A percentile compares a stretch with the other conserved stretches of the same genome.
phyloP scores from a whole-genome alignment of 1,140 invertebrate genomes.

The Eriosoma lanigerum region DNA sequence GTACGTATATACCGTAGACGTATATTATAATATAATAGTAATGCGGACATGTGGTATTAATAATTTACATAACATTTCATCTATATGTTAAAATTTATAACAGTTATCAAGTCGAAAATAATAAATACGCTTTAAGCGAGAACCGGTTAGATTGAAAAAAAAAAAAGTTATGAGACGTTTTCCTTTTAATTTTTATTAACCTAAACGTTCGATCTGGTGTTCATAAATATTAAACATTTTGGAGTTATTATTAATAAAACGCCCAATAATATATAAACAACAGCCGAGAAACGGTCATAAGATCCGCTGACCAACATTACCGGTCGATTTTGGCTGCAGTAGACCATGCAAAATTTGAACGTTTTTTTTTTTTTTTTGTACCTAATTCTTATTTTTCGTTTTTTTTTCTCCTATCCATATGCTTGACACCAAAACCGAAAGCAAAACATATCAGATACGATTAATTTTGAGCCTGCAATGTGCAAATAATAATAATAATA shows the following conservation, averaged over 20 bases:
- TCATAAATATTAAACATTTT: not conserved
- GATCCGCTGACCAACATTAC: not conserved
- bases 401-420: not conserved
- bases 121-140: not conserved
- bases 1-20: not conserved
- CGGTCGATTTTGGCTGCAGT: not conserved
- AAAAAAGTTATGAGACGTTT: not conserved
- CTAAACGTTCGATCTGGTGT: not conserved
- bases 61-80: not conserved
- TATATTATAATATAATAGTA: not conserved
- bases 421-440: not conserved
- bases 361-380: not conserved
- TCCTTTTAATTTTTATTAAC: not conserved
- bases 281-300: not conserved
- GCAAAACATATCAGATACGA: constrained; percentile 14
- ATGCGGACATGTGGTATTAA: not conserved
- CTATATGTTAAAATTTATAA: not conserved
- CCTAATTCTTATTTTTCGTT: not conserved
- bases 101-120: not conserved
- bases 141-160: constrained; percentile 1
- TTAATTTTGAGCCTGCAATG: not conserved
- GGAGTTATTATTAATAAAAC: not conserved
- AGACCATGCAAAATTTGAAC: constrained; percentile 10
- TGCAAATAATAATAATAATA: not conserved
- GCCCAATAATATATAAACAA: not conserved